A percentile compares a stretch with the other conserved stretches of the same genome.
phyloP scores from a whole-genome alignment of 2,888 invertebrate species.

The Athalia rosae region DNA sequence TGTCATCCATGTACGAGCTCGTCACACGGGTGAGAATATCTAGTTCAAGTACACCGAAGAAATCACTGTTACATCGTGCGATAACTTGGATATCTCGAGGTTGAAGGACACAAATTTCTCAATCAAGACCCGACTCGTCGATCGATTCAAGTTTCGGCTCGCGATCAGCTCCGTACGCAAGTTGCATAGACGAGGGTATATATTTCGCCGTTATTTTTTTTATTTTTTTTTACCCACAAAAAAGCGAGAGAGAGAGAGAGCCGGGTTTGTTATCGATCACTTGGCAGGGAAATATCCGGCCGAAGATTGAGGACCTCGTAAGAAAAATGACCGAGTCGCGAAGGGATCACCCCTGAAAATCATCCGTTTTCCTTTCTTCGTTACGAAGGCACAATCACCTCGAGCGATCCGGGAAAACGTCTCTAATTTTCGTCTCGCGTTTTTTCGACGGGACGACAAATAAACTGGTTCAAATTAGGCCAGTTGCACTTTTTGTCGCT shows the following conservation, averaged over 20 bases:
- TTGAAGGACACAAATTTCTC: too few relatives aligned
- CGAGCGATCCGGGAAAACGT: not conserved
- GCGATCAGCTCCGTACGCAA: too few relatives aligned
- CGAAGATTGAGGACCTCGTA: slow-evolving; percentile 6
- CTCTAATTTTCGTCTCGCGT: too few relatives aligned
- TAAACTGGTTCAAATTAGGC: slow-evolving; percentile 2
- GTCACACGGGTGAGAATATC: slow-evolving; percentile 61
- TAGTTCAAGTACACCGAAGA: too few relatives aligned
- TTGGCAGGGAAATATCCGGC: slow-evolving; percentile 16
- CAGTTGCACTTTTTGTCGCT: not conserved
- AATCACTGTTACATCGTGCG: not conserved
- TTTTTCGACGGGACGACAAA: not conserved
- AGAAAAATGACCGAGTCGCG: slow-evolving; percentile 2
- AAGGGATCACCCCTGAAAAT: slow-evolving; percentile 13
- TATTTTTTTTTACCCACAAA: too few relatives aligned
- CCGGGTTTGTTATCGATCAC: slow-evolving; percentile 20
- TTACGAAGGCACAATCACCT: not conserved
- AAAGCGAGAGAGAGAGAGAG: not conserved
- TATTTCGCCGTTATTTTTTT: too few relatives aligned
- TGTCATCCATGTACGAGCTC: slow-evolving; percentile 78
- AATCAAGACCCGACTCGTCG: too few relatives aligned
- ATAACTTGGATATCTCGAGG: not conserved
- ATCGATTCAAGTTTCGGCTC: too few relatives aligned
- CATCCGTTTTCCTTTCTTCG: not conserved
- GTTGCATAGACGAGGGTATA: too few relatives aligned